Evolutionary conservation across 2,113 vertebrate species (phyloP), one percentile per base, ranked within the genome.

Genomic region (Lanius collurio): DNA sequence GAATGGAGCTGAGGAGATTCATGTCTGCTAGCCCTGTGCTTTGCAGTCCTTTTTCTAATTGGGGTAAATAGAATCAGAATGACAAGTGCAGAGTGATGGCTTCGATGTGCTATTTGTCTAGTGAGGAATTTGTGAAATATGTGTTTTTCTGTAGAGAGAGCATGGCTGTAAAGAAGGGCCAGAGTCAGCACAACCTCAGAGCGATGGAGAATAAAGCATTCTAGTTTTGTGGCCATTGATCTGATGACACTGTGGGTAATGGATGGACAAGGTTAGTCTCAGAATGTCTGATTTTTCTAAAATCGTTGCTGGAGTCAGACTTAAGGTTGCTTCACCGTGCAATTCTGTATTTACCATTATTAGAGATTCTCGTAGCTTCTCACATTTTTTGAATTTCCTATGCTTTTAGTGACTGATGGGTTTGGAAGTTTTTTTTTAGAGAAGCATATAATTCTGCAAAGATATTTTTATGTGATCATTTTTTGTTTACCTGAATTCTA

Each of bases 161-260:
- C 89, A 94, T 79, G 91, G 87, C 70, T 93, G 94, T 95, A 97
- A 96, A 97, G 94, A 96, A 97, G 97, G 96, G 70, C 95, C 95
- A 94, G 91, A 96, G 92, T 97, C 96, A 95, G 94, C 95, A 95
- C 90, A 96, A 96, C 92, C 97, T 95, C 94, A 94, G 91, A 96
- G 92, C 47, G 11, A 93, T 82, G 85, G 83, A 93, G 97, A 97
- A 96, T 97, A 96, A 97, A 97, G 90, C 92, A 91, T 97, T 96
- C 91, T 65, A 93, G 91, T 96, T 96, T 97, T 97, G 92, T 94
- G 89, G 94, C 59, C 94, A 96, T 97, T 97, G 97, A 97, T 97
- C 96, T 91, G 89, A 96, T 97, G 95, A 96, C 95, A 96, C 91
- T 94, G 91, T 75, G 81, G 93, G 94, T 97, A 97, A 96, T 95